Evolutionary conservation across 2,797 vertebrate species (phyloP).

Genomic region (Phylloscopus collybita): DNA sequence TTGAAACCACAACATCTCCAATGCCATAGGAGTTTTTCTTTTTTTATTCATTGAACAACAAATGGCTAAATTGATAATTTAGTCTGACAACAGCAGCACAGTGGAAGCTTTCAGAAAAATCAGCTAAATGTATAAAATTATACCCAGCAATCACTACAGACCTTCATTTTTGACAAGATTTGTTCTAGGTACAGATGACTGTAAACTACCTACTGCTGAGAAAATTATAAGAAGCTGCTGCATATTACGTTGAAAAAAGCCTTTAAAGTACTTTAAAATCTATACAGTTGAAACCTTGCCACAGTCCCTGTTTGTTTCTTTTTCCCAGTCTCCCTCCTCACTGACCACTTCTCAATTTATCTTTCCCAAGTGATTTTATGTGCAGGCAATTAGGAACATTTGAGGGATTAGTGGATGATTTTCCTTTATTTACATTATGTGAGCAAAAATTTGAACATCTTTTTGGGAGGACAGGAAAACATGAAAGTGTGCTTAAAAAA

Average conservation of each 20-base stretch:
- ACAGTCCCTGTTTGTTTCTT: neutral
- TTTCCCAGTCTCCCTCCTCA: neutral
- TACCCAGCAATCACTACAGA: conserved; percentile 67
- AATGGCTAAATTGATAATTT: conserved; percentile 73
- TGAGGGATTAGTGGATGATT: conserved; percentile 6
- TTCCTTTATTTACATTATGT: conserved; percentile 47
- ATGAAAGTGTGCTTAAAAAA: conserved; percentile 36
- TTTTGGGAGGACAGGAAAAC: neutral
- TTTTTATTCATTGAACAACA: conserved; percentile 70
- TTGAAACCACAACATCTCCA: conserved; percentile 59
- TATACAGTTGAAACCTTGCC: conserved; percentile 8
- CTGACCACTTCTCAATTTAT: neutral
- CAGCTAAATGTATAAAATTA: conserved; percentile 71
- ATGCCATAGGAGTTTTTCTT: conserved; percentile 65
- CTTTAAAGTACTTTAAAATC: conserved; percentile 46
- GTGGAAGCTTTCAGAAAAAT: conserved; percentile 71
- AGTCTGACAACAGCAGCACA: conserved; percentile 62
- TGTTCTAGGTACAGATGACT: conserved; percentile 67
- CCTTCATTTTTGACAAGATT: conserved; percentile 72
- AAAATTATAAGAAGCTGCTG: conserved; percentile 72
- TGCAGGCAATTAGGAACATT: conserved; percentile 32
- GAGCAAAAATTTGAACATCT: conserved; percentile 54
- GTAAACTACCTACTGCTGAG: conserved; percentile 58
- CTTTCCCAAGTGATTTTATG: conserved; percentile 12
- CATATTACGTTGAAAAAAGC: conserved; percentile 47